A percentile compares a stretch with the other conserved stretches of the same genome.
These are phyloP conservation scores for Bergia sp. DNA, from an alignment of 92 coral and sea anemone species.

Conservation along the genomic window DNA sequence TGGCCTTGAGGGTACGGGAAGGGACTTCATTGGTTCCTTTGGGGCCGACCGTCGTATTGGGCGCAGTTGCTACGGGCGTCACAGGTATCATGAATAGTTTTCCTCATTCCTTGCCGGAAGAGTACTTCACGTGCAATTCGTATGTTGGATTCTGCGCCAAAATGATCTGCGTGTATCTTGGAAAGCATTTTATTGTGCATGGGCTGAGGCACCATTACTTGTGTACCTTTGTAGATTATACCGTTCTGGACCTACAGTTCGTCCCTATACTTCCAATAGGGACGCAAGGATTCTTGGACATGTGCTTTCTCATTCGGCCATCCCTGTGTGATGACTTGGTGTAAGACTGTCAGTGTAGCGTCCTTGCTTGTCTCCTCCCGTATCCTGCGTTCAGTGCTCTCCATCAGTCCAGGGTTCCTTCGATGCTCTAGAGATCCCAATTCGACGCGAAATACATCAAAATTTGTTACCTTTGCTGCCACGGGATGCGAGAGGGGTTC, in stretches of 20 bases:
- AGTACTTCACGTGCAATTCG: too few relatives aligned
- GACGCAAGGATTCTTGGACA: slow-evolving; percentile 32
- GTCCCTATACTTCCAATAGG: slow-evolving; percentile 52
- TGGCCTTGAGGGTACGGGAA: neutral
- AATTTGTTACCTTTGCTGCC: slow-evolving; percentile 54
- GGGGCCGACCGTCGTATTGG: neutral
- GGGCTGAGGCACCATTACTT: slow-evolving; percentile 35
- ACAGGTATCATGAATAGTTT: neutral
- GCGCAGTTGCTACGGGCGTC: neutral
- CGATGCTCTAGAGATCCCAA: neutral
- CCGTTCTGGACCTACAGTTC: slow-evolving; percentile 54
- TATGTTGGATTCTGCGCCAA: slow-evolving; percentile 13
- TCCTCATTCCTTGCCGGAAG: slow-evolving; percentile 42
- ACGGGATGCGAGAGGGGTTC: slow-evolving; percentile 62
- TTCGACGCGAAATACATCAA: slow-evolving; percentile 26
- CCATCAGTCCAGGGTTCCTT: slow-evolving; percentile 19
- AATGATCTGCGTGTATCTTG: slow-evolving; percentile 44
- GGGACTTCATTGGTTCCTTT: neutral
- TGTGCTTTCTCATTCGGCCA: slow-evolving; percentile 30
- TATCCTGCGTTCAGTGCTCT: too few relatives aligned
- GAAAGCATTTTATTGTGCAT: slow-evolving; percentile 26
- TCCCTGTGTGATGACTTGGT: neutral
- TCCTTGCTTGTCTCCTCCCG: too few relatives aligned
- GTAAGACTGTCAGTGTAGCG: neutral
- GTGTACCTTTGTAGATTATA: slow-evolving; percentile 62